phyloP scores from a whole-genome alignment of 2,797 vertebrate genomes.

The Agapornis canus region DNA sequence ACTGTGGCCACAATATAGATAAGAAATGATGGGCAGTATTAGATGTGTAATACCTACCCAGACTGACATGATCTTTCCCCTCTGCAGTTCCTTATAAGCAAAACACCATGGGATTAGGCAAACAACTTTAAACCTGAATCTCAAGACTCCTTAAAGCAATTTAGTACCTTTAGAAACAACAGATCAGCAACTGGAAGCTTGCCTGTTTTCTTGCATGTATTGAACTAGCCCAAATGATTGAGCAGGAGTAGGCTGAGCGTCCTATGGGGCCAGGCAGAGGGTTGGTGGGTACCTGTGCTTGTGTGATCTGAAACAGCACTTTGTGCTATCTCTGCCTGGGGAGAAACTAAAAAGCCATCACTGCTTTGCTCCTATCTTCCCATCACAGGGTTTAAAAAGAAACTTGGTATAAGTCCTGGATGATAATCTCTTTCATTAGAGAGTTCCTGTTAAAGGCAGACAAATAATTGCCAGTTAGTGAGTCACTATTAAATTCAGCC shows the following conservation, averaged over 20 bases:
- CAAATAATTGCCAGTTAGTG: constrained; percentile 49
- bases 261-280: background rate
- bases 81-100: background rate
- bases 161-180: background rate
- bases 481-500: constrained; percentile 14
- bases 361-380: background rate
- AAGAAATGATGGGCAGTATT: background rate
- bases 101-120: background rate
- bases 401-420: background rate
- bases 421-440: background rate
- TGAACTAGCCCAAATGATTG: rapidly evolving
- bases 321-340: rapidly evolving
- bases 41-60: background rate
- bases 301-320: background rate
- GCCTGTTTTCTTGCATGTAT: background rate
- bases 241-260: background rate
- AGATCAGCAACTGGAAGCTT: background rate
- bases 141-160: background rate
- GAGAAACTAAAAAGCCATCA: background rate
- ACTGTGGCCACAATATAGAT: background rate
- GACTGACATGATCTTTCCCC: rapidly evolving
- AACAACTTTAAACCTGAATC: background rate
- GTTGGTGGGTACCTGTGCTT: background rate
- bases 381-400: background rate
- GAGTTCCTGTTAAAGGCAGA: constrained; percentile 38